These are phyloP conservation scores for Circaetus gallicus DNA, from an alignment of 2,113 vertebrate genomes.

Conservation along the genomic window DNA sequence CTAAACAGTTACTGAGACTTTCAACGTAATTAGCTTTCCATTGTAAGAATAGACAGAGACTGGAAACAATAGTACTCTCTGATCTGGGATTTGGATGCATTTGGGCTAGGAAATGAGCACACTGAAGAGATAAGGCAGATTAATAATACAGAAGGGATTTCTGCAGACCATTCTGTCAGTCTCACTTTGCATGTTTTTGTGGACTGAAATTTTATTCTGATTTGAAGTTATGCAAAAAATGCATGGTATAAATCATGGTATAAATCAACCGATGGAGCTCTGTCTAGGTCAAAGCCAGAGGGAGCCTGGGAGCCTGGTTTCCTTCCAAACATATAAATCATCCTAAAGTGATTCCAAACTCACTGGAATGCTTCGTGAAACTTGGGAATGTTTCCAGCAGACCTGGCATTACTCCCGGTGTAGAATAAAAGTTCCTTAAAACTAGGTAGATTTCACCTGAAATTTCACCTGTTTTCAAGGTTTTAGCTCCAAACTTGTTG, in stretches of 20 bases:
- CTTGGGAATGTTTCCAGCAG: conserved; percentile 37
- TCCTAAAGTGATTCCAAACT: conserved; percentile 45
- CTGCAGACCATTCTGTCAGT: neutral
- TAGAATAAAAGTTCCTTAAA: neutral
- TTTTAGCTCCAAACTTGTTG: neutral
- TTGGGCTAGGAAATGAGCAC: conserved; percentile 10
- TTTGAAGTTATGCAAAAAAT: neutral
- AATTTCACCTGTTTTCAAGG: neutral
- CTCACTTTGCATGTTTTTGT: neutral
- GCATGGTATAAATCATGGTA: neutral
- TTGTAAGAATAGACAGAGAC: neutral
- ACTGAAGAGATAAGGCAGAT: neutral
- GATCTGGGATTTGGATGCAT: conserved; percentile 20
- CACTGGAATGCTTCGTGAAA: neutral
- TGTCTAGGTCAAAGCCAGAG: conserved; percentile 44
- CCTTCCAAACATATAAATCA: conserved; percentile 54
- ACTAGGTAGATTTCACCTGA: neutral
- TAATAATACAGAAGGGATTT: neutral
- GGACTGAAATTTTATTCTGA: neutral
- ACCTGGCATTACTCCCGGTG: neutral
- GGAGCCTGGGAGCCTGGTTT: conserved; percentile 28
- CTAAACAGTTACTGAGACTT: neutral
- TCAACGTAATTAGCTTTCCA: neutral
- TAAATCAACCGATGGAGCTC: neutral
- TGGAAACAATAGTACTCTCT: conserved; percentile 6